Percentiles rank a stretch among this genome's conserved stretches.
phyloP scores from a whole-genome alignment of 2,113 vertebrate species.

The Tautogolabrus adspersus region DNA sequence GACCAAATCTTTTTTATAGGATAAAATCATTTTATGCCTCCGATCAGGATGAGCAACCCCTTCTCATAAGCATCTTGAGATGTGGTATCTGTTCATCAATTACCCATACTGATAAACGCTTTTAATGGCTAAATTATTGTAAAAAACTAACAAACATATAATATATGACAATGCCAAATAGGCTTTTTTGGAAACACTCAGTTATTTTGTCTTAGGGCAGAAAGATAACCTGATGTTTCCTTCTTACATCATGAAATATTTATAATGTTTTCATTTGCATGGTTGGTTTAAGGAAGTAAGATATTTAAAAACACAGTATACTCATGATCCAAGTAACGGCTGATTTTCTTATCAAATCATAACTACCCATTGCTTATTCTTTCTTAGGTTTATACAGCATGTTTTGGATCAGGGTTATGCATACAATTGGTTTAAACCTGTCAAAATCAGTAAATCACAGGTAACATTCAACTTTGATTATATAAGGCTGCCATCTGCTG shows the following conservation, averaged over 20 bases:
- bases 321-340: not conserved
- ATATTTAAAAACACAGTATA: not conserved
- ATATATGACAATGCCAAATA: not conserved
- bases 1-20: not conserved
- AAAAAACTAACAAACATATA: too few relatives aligned
- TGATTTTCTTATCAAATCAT: not conserved
- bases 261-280: not conserved
- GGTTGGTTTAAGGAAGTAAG: not conserved
- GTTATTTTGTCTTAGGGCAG: not conserved
- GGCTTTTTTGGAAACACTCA: not conserved
- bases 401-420: not conserved
- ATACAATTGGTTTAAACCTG: not conserved
- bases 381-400: not conserved
- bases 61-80: not conserved
- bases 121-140: not conserved
- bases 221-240: not conserved
- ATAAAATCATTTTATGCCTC: not conserved
- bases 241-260: not conserved
- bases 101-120: not conserved
- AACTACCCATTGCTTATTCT: not conserved
- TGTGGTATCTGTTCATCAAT: not conserved
- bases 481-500: slow-evolving; percentile 74
- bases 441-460: not conserved
- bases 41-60: not conserved
- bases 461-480: slow-evolving; percentile 4